phyloP scores from a whole-genome alignment of 2,888 invertebrate species.

The Caenorhabditis sinica region DNA sequence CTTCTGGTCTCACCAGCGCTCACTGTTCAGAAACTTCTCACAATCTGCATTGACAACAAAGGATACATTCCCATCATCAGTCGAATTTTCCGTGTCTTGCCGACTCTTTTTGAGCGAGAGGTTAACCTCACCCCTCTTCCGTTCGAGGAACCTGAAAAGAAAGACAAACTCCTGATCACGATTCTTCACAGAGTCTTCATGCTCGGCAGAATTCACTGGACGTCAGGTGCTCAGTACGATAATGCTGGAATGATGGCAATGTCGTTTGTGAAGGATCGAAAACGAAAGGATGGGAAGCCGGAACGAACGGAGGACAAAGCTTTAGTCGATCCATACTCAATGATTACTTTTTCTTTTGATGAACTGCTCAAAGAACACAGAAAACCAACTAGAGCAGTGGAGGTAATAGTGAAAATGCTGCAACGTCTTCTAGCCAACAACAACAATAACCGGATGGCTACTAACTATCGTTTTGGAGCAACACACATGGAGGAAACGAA shows the following conservation, averaged over 20 bases:
- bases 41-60: slow-evolving; percentile 45
- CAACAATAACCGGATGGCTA: slow-evolving; percentile 28
- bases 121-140: slow-evolving; percentile 29
- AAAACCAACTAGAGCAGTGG: slow-evolving; percentile 24
- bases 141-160: slow-evolving; percentile 5
- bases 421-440: slow-evolving; percentile 56
- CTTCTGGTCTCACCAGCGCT: slow-evolving; percentile 47
- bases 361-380: slow-evolving; percentile 17
- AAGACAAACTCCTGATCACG: slow-evolving; percentile 35
- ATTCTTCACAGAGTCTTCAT: slow-evolving; percentile 35
- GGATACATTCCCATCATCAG: slow-evolving; percentile 41
- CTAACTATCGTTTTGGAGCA: slow-evolving; percentile 29
- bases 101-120: slow-evolving; percentile 31
- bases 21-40: slow-evolving; percentile 49
- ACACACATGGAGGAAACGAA: not conserved
- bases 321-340: slow-evolving; percentile 26
- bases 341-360: slow-evolving; percentile 15
- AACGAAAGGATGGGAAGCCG: slow-evolving; percentile 37
- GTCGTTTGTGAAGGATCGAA: slow-evolving; percentile 42
- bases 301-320: slow-evolving; percentile 20
- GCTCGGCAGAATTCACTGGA: slow-evolving; percentile 43
- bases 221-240: slow-evolving; percentile 36
- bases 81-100: slow-evolving; percentile 44
- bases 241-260: slow-evolving; percentile 42
- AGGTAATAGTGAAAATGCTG: slow-evolving; percentile 34